These are phyloP conservation scores for Aricia artaxerxes DNA, from an alignment of 2,888 invertebrate genomes.

Conservation along the genomic window DNA sequence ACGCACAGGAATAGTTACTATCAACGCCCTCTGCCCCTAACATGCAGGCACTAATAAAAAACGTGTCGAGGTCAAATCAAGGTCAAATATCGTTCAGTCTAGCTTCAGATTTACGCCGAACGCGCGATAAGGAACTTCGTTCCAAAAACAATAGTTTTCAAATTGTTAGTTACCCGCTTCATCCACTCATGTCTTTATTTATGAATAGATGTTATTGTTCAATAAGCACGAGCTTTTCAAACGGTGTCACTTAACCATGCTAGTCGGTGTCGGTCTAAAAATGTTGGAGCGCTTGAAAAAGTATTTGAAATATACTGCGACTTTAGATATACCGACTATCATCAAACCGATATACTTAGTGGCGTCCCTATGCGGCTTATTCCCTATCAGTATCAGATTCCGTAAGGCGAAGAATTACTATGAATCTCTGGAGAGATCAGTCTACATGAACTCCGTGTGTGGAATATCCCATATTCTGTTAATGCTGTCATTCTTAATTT, in stretches of 20 bases:
- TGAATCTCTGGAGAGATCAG: slow-evolving; percentile 51
- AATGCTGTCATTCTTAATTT: slow-evolving; percentile 49
- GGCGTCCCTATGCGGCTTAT: slow-evolving; percentile 45
- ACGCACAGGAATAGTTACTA: too few species aligned
- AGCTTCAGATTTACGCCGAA: too few species aligned
- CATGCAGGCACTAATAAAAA: too few species aligned
- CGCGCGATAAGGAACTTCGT: too few species aligned
- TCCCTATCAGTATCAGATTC: slow-evolving; percentile 47
- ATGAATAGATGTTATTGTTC: background rate
- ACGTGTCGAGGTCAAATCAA: too few species aligned
- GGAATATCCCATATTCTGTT: slow-evolving; percentile 49
- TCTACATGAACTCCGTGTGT: slow-evolving; percentile 57
- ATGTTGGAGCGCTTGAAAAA: slow-evolving; percentile 35
- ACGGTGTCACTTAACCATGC: background rate
- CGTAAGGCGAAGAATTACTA: slow-evolving; percentile 42
- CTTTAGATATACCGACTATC: slow-evolving; percentile 35
- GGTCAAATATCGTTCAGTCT: too few species aligned
- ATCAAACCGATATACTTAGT: slow-evolving; percentile 45
- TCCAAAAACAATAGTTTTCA: too few species aligned
- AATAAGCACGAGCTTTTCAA: background rate
- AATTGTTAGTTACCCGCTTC: too few species aligned
- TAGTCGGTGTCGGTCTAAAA: background rate
- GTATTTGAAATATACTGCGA: slow-evolving; percentile 30
- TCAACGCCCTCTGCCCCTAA: too few species aligned
- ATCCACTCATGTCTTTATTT: background rate